phyloP scores from a whole-genome alignment of 2,113 vertebrate genomes.

The Toxostoma redivivum region DNA sequence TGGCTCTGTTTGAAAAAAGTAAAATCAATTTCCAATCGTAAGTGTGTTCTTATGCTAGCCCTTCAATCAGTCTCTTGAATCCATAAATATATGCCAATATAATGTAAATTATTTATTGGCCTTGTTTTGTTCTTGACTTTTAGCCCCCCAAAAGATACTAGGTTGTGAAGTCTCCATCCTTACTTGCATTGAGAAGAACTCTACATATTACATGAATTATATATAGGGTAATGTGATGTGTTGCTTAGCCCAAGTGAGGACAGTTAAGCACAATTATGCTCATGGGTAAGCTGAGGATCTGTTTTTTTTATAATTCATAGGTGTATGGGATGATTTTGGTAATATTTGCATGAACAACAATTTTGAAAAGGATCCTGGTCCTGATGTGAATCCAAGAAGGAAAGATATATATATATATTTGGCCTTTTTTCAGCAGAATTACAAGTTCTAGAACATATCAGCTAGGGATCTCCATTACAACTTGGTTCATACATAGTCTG shows the following conservation, averaged over 20 bases:
- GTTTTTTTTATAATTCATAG: neutral
- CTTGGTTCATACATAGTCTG: neutral
- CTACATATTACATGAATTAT: neutral
- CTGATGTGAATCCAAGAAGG: neutral
- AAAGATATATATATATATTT: neutral
- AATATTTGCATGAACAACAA: neutral
- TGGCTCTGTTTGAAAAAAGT: constrained; percentile 35
- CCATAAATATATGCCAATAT: neutral
- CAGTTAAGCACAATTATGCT: neutral
- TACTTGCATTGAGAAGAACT: neutral
- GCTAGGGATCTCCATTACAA: neutral
- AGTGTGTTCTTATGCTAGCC: constrained; percentile 47
- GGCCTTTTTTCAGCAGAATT: neutral
- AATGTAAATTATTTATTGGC: neutral
- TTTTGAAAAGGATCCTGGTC: neutral
- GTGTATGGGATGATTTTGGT: neutral
- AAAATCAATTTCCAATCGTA: constrained; percentile 62
- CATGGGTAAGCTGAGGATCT: neutral
- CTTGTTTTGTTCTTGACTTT: neutral
- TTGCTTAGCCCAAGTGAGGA: neutral
- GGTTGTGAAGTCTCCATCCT: neutral
- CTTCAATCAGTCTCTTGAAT: constrained; percentile 43
- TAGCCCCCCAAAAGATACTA: neutral
- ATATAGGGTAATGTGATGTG: neutral
- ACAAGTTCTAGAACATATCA: neutral